Base-by-base conservation (phyloP, 2,888 invertebrate species). In the Odontothrips loti region DNA sequence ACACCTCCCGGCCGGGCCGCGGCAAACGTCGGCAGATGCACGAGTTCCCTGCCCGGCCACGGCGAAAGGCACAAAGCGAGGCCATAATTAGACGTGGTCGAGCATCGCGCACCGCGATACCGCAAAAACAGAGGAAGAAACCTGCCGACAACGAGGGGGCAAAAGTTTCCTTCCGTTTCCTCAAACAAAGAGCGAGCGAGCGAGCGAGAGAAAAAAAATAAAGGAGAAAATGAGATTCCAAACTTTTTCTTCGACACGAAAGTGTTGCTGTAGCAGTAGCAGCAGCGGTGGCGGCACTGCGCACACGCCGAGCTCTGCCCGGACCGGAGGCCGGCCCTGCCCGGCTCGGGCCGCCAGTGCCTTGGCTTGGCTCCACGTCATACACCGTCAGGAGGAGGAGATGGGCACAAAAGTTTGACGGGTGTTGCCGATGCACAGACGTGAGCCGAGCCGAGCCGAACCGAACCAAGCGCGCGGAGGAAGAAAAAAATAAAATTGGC, bases 231-330 rank as follows among this genome's bases (percentile, higher is more conserved):
- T 58, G 58, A 58, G 58, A 58, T 58, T 58, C 58, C 15, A 58
- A 58, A 58, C 58, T 58, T 58, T 43, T 58, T 58, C 58, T 58
- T 58, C 58, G 58, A 58, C 58, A 58, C 58, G 58, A 58, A 58
- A 58, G 58, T 58, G 58, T 58, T 58, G 58, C 58, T 20, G 58
- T 15, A 6, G 34, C 34, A 43, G 34, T 43, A 6, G 34, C 34
- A n/a, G n/a, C n/a, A n/a, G n/a, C n/a, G n/a, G n/a, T n/a, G n/a
- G n/a, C n/a, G n/a, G n/a, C n/a, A n/a, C n/a, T 6, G 34, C 34
- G 34, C 34, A 43, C 34, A 43, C 34, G 58, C 58, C 58, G 15
- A 58, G n/a, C n/a, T n/a, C n/a, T n/a, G n/a, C n/a, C n/a, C n/a
- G n/a, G n/a, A n/a, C n/a, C n/a, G n/a, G n/a, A n/a, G n/a, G n/a